phyloP scores from a whole-genome alignment of 2,888 invertebrate genomes.

The Brenthis ino region DNA sequence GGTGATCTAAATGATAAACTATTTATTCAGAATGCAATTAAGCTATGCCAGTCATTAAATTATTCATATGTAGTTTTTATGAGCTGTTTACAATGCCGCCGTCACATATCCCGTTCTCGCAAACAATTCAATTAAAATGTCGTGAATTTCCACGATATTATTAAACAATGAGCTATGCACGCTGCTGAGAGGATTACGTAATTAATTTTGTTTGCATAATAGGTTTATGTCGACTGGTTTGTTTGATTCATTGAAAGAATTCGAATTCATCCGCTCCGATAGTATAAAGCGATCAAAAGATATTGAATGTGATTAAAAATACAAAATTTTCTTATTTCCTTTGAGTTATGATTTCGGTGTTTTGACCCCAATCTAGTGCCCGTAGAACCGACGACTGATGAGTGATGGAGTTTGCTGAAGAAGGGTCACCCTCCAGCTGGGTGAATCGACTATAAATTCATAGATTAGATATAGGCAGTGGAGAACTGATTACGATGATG shows the following conservation, averaged over 20 bases:
- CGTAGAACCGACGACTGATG: no score
- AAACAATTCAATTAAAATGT: slow-evolving; percentile 23
- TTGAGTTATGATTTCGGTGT: no score
- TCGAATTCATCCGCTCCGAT: slow-evolving; percentile 19
- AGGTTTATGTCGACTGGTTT: slow-evolving; percentile 4
- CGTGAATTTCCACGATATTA: slow-evolving; percentile 25
- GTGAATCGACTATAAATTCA: no score
- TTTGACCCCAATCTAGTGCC: no score
- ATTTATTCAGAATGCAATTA: not conserved
- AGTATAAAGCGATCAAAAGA: not conserved
- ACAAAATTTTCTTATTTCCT: no score
- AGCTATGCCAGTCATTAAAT: not conserved
- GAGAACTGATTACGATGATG: no score
- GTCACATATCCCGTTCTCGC: slow-evolving; percentile 1
- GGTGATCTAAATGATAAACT: no score
- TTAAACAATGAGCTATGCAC: slow-evolving; percentile 23
- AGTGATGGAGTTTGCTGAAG: no score
- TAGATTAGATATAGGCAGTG: no score
- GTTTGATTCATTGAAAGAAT: slow-evolving; percentile 28
- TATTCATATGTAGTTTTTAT: not conserved
- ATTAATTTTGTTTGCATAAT: slow-evolving; percentile 20
- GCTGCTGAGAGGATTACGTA: slow-evolving; percentile 11
- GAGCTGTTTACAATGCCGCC: slow-evolving; percentile 1
- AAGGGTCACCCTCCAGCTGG: no score
- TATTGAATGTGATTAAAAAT: no score